Evolutionary conservation across 64 coral and sea anemone genomes (phyloP).

Genomic region (Dendrophyllia cribrosa): DNA sequence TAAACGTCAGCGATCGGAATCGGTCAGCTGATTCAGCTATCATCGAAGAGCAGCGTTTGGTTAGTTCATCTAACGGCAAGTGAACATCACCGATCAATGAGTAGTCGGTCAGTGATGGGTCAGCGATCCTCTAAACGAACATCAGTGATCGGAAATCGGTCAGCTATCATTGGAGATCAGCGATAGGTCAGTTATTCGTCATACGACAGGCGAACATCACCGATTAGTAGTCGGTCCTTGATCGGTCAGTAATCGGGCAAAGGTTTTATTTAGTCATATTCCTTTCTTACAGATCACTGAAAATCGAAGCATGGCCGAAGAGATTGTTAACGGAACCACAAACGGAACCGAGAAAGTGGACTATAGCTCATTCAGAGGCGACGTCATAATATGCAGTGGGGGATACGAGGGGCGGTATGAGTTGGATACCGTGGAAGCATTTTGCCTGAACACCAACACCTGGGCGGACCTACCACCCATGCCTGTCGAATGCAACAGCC

Average conservation of each 20-base stretch:
- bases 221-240: no score
- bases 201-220: no score
- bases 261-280: background rate
- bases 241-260: background rate
- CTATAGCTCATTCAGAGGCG: slow-evolving; percentile 48
- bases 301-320: background rate
- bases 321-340: background rate
- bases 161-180: no score
- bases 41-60: no score
- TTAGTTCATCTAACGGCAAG: no score
- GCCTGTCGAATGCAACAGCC: slow-evolving; percentile 72
- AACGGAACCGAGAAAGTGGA: slow-evolving; percentile 33
- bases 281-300: background rate
- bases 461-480: slow-evolving; percentile 73
- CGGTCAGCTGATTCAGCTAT: no score
- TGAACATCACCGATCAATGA: no score
- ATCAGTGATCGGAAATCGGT: no score
- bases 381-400: slow-evolving; percentile 76
- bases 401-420: slow-evolving; percentile 66
- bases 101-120: no score
- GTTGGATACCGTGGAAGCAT: slow-evolving; percentile 65
- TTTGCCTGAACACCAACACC: slow-evolving; percentile 12
- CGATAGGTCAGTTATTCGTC: no score
- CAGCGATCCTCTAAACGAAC: no score
- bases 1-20: no score